A percentile compares a stretch with the other conserved stretches of the same genome.
Conservation (phyloP, 2,113 vertebrate species). For the Pterocles orientalis region DNA sequence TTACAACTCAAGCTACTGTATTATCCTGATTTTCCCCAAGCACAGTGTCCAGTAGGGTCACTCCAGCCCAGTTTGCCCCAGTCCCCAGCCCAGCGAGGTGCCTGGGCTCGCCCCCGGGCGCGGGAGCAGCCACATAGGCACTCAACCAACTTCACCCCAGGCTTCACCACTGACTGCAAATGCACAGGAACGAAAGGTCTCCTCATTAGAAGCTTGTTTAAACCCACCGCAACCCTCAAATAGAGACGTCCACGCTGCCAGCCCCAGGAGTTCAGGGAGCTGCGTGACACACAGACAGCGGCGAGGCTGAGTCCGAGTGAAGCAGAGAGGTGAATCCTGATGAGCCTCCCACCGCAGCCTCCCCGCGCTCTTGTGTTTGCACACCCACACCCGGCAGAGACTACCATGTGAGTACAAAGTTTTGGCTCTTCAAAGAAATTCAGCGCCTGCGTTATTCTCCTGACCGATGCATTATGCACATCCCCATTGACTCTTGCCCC, state of each 20-base stretch:
- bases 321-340: neutral
- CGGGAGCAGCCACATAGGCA: rapidly evolving
- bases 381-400: rapidly evolving
- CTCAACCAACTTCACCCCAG: neutral
- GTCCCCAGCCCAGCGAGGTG: too few species aligned
- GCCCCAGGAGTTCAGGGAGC: neutral
- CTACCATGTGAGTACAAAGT: neutral
- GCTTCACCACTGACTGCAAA: neutral
- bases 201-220: neutral
- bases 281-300: rapidly evolving
- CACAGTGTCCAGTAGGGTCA: rapidly evolving
- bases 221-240: neutral
- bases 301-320: neutral
- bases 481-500: rapidly evolving
- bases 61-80: neutral
- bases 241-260: neutral
- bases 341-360: neutral
- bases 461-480: rapidly evolving
- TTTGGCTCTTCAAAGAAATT: neutral
- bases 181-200: rapidly evolving
- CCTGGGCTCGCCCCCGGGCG: neutral
- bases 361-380: neutral
- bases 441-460: rapidly evolving
- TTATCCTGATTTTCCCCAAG: neutral
- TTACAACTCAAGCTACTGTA: neutral